Evolutionary conservation across 2,113 vertebrate genomes (phyloP).

Genomic region (Festucalex cinctus): DNA sequence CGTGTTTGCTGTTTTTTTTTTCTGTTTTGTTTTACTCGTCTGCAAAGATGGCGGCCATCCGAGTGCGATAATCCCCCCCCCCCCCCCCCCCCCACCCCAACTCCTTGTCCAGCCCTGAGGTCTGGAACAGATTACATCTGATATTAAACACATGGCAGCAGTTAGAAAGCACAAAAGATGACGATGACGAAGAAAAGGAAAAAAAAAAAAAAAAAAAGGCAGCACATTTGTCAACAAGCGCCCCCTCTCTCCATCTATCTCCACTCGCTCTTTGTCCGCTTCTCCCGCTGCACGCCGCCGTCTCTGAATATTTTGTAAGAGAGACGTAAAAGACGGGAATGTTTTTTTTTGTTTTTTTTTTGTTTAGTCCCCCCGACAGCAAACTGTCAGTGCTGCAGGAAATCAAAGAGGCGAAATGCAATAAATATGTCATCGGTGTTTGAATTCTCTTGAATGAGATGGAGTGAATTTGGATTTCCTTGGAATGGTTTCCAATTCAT

Average conservation of each 20-base stretch:
- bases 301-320: background rate
- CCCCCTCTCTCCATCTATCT: constrained; percentile 29
- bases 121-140: constrained; percentile 79
- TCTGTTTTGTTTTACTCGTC: constrained; percentile 51
- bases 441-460: constrained; percentile 17
- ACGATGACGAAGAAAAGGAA: constrained; percentile 46
- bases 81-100: constrained; percentile 51
- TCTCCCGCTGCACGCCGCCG: background rate
- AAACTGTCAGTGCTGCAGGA: background rate
- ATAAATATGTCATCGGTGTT: constrained; percentile 6
- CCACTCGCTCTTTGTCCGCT: constrained; percentile 15
- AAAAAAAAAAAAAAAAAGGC: constrained; percentile 63
- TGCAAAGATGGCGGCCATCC: constrained; percentile 55
- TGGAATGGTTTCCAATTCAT: background rate
- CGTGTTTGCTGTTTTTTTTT: constrained; percentile 33
- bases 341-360: background rate
- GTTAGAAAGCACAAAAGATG: constrained; percentile 67
- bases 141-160: constrained; percentile 81
- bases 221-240: constrained; percentile 62
- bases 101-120: constrained; percentile 56
- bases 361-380: constrained; percentile 9
- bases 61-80: constrained; percentile 27
- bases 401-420: constrained; percentile 13
- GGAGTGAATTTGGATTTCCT: constrained; percentile 17
- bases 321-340: constrained; percentile 11